These are phyloP conservation scores for Lepus townsendii DNA, from an alignment of 2,797 vertebrate species.

Conservation along the genomic window DNA sequence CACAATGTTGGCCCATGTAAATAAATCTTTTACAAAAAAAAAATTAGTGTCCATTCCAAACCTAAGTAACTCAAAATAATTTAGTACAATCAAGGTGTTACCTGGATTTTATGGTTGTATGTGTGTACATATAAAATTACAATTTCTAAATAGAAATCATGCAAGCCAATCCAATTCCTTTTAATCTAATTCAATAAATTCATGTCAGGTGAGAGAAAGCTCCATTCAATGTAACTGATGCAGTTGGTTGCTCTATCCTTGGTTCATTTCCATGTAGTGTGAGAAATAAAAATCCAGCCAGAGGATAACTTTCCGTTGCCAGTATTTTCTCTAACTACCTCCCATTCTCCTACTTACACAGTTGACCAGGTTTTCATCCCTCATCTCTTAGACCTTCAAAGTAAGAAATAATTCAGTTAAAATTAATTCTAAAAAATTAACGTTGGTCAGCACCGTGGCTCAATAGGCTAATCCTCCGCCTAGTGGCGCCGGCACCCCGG, in stretches of 20 bases:
- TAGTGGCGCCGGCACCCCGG: too few species aligned
- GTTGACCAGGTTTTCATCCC: background rate
- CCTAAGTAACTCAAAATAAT: background rate
- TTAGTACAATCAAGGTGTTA: background rate
- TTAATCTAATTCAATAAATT: background rate
- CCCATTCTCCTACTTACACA: background rate
- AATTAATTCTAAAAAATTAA: background rate
- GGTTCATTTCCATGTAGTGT: background rate
- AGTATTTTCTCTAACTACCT: background rate
- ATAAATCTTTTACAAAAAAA: too few species aligned
- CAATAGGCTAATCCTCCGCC: too few species aligned
- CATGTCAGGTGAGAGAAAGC: background rate
- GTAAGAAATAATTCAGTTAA: background rate
- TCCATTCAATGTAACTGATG: background rate
- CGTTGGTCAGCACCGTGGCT: too few species aligned
- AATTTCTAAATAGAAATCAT: constrained; percentile 1
- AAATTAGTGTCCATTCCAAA: background rate
- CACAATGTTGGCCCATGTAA: too few species aligned
- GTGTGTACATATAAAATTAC: background rate
- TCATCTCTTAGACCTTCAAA: background rate
- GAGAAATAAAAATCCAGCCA: background rate
- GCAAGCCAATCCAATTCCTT: background rate
- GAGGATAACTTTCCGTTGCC: background rate
- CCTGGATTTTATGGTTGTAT: background rate
- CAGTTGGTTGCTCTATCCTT: background rate